Evolutionary conservation across 2,888 invertebrate species (phyloP).

Genomic region (Phaonia tiefii): DNA sequence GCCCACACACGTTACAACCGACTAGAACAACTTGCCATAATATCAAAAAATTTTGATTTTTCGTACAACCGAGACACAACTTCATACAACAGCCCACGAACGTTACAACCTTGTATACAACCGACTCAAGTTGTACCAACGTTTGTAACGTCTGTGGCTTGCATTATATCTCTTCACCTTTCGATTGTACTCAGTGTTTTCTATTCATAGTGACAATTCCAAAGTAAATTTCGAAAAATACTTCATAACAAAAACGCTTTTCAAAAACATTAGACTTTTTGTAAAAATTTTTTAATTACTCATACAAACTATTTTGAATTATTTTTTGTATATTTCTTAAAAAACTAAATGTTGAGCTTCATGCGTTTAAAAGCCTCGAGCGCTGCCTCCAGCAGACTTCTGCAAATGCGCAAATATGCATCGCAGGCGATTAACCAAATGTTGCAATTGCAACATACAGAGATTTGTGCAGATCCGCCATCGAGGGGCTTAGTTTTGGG

Average conservation of each 20-base stretch:
- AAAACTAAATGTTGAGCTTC: slow-evolving; percentile 70
- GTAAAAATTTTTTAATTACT: not conserved
- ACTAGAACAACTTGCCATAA: too few relatives aligned
- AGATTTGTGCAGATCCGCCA: slow-evolving; percentile 77
- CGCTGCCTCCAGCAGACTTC: slow-evolving; percentile 29
- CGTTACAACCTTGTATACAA: too few relatives aligned
- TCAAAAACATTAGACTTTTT: not conserved
- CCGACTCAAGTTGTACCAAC: too few relatives aligned
- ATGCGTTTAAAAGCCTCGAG: slow-evolving; percentile 66
- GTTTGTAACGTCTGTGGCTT: too few relatives aligned
- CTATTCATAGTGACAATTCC: not conserved
- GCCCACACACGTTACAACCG: too few relatives aligned
- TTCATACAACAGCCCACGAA: too few relatives aligned
- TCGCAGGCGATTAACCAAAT: slow-evolving; percentile 77
- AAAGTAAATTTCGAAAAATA: not conserved
- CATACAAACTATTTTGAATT: not conserved
- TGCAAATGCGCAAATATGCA: slow-evolving; percentile 70
- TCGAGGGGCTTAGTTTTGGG: slow-evolving; percentile 83
- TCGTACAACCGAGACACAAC: too few relatives aligned
- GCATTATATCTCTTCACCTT: too few relatives aligned
- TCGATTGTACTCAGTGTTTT: not conserved
- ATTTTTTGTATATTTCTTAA: not conserved
- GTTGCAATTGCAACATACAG: slow-evolving; percentile 75
- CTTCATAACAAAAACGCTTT: not conserved
- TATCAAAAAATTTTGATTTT: too few relatives aligned